Evolutionary conservation across 1,140 invertebrate species (phyloP).

Genomic region (Drosophila ohnishii): DNA sequence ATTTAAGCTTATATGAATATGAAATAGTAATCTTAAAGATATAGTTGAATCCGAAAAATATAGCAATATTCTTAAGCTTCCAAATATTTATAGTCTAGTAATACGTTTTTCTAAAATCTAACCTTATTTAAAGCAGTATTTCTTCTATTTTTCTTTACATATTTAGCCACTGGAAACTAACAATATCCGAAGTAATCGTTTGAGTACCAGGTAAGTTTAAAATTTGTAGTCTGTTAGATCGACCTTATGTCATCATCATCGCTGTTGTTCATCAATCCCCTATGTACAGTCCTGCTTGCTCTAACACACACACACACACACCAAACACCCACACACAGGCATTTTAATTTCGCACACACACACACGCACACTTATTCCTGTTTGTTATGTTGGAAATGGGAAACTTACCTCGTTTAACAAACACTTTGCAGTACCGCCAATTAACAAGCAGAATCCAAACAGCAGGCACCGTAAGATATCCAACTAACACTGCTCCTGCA

Average conservation of each 20-base stretch:
- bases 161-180: background rate
- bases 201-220: conserved; percentile 6
- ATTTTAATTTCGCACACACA: conserved; percentile 26
- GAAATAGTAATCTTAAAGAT: too few relatives aligned
- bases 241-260: background rate
- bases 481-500: conserved; percentile 30
- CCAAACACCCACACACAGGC: conserved; percentile 7
- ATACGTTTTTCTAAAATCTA: background rate
- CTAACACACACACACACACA: conserved; percentile 9
- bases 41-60: background rate
- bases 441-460: conserved; percentile 37
- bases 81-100: background rate
- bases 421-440: conserved; percentile 63
- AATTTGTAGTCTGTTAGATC: background rate
- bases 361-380: conserved; percentile 8
- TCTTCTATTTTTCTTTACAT: too few relatives aligned
- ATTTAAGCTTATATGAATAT: too few relatives aligned
- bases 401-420: conserved; percentile 57
- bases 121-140: too few relatives aligned
- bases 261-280: background rate
- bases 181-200: background rate
- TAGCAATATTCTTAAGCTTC: background rate
- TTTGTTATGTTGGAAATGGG: conserved; percentile 50
- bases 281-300: conserved; percentile 3
- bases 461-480: conserved; percentile 31